Base-by-base conservation (phyloP, 2,113 vertebrate genomes). In the Prochilodus magdalenae region DNA sequence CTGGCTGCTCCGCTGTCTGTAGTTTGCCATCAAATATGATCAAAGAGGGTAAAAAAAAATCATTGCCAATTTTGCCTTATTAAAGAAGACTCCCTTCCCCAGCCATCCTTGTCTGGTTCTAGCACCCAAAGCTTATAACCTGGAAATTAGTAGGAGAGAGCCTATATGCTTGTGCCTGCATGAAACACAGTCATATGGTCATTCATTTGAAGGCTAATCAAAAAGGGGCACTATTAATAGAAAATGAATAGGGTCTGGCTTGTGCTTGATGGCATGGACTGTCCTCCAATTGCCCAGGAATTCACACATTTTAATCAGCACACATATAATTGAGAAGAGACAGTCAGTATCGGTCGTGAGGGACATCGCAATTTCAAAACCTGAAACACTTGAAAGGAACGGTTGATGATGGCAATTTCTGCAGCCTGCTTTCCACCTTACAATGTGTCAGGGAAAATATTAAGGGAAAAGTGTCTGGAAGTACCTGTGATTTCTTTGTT, bases 181-280 rank as follows among this genome's bases (percentile, higher is more conserved):
- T 88, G 90, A 83, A 78, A 77, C 29, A 27, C 75, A 59, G 86
- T 89, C 89, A 88, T 87, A 86, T 76, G 74, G 71, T 83, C 89
- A 88, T 89, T 93, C 88, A 91, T 93, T 93, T 92, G 86, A 92
- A 89, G 87, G 84, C 89, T 92, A 93, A 93, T 94, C 91, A 94
- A 67, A 79, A 79, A 90, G 89, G 89, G 86, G 90, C 88, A 87
- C 87, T 91, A 93, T 90, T 92, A 94, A 93, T 91, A 89, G 90
- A 89, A 91, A 92, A 92, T 85, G 85, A 93, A 93, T 89, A 87
- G 84, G 90, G 82, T 83, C 86, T 89, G 85, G 80, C 87, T 90
- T 94, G 90, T 91, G 89, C 89, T 89, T 93, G 91, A 94, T 94
- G 92, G 91, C 91, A 93, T 91, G 78, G 63, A 77, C 90, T 92